Evolutionary conservation across 1,140 invertebrate species (phyloP).

Genomic region (Lasioglossum baleicum): DNA sequence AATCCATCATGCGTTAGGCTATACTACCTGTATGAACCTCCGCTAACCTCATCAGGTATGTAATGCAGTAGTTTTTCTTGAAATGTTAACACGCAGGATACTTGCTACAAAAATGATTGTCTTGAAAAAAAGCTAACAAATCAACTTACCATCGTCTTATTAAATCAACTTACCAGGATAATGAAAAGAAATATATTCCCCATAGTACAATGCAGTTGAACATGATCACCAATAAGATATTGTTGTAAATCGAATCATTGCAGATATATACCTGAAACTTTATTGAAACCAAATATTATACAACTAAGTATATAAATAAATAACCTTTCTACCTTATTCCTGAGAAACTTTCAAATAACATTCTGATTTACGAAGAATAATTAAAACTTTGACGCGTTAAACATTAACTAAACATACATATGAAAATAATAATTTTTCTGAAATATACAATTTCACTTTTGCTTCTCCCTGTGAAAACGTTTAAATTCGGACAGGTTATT

Average conservation of each 20-base stretch:
- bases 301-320: no score
- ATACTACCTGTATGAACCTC: slow-evolving; percentile 83
- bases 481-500: neutral
- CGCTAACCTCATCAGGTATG: slow-evolving; percentile 77
- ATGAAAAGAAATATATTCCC: slow-evolving; percentile 45
- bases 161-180: slow-evolving; percentile 34
- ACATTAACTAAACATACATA: neutral
- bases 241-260: neutral
- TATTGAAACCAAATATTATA: neutral
- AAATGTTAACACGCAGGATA: slow-evolving; percentile 48
- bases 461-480: neutral
- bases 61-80: slow-evolving; percentile 71
- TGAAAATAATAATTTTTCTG: neutral
- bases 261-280: neutral
- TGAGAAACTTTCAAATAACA: neutral
- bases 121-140: neutral
- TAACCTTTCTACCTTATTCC: neutral
- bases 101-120: slow-evolving; percentile 24
- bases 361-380: neutral
- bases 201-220: slow-evolving; percentile 50
- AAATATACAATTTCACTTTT: neutral
- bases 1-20: slow-evolving; percentile 79
- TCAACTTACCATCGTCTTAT: no score
- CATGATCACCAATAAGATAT: slow-evolving; percentile 14
- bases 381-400: neutral